Conservation (phyloP, 2,888 invertebrate genomes). For the Lochmaea capreae region DNA sequence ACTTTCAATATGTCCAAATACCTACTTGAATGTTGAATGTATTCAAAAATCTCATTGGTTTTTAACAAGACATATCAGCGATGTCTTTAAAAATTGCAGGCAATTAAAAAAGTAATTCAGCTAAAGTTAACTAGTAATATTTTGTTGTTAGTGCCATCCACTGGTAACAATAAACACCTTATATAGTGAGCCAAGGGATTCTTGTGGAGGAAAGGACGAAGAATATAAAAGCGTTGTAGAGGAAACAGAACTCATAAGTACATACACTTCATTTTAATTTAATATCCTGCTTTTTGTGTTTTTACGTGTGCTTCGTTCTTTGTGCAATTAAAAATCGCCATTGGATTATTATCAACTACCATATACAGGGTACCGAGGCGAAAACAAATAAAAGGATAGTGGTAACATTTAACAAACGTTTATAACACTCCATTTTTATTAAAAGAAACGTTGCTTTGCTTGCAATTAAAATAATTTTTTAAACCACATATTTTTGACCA, state of each 20-base stretch:
- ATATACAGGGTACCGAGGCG: not conserved
- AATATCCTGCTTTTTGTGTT: slow-evolving; percentile 40
- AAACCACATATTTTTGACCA: too few species aligned
- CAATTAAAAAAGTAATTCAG: too few species aligned
- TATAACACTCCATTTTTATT: not conserved
- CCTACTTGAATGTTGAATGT: too few species aligned
- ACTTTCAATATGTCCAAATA: too few species aligned
- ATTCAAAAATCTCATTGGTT: too few species aligned
- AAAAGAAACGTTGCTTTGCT: not conserved
- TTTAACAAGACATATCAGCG: too few species aligned
- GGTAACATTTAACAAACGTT: not conserved
- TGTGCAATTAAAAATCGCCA: slow-evolving; percentile 33
- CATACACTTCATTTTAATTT: slow-evolving; percentile 38
- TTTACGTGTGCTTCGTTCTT: slow-evolving; percentile 38
- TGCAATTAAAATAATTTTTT: too few species aligned
- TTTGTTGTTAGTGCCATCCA: slow-evolving; percentile 39
- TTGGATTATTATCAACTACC: slow-evolving; percentile 21
- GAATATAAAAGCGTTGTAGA: slow-evolving; percentile 39
- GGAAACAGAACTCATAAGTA: slow-evolving; percentile 44
- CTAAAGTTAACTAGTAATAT: slow-evolving; percentile 27
- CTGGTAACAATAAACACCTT: slow-evolving; percentile 40
- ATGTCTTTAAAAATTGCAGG: too few species aligned
- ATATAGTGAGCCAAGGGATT: slow-evolving; percentile 45
- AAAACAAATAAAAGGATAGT: not conserved
- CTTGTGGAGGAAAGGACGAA: slow-evolving; percentile 31